Evolutionary conservation across 2,888 invertebrate species (phyloP).

Genomic region (Clostera curtula): DNA sequence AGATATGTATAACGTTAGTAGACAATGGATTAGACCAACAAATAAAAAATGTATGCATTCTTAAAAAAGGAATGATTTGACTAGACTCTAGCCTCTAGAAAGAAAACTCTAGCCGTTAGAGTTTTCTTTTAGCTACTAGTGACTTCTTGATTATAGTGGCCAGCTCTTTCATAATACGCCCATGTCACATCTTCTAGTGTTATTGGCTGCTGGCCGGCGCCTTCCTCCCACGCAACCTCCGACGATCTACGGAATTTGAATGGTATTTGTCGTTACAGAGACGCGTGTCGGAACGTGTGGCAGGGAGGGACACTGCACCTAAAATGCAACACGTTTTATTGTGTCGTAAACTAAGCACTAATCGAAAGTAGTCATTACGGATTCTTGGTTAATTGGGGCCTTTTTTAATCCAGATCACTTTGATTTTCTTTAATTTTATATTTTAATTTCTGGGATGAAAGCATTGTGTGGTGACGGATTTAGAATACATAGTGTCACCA

Average conservation of each 20-base stretch:
- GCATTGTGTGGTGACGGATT: too few relatives aligned
- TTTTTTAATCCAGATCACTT: conserved; percentile 8
- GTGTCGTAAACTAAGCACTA: conserved; percentile 42
- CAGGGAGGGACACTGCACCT: conserved; percentile 45
- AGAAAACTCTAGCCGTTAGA: too few relatives aligned
- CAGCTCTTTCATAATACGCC: conserved; percentile 54
- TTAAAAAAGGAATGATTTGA: too few relatives aligned
- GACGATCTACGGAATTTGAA: conserved; percentile 65
- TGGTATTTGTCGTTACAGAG: conserved; percentile 62
- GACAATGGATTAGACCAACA: too few relatives aligned
- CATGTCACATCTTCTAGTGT: conserved; percentile 51
- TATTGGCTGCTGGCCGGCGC: conserved; percentile 41
- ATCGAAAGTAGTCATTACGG: conserved; percentile 27
- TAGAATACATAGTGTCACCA: too few relatives aligned
- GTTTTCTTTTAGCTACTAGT: too few relatives aligned
- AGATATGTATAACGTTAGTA: too few relatives aligned
- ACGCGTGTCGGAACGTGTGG: conserved; percentile 43
- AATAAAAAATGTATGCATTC: too few relatives aligned
- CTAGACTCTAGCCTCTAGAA: too few relatives aligned
- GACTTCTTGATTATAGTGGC: too few relatives aligned
- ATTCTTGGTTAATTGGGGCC: conserved; percentile 25
- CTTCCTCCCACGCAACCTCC: conserved; percentile 52
- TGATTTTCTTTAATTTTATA: background rate
- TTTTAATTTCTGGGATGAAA: too few relatives aligned
- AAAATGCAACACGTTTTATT: conserved; percentile 48